A percentile compares a stretch with the other conserved stretches of the same genome.
Conservation (phyloP, 2,797 vertebrate species). For the Cyprinella venusta region DNA sequence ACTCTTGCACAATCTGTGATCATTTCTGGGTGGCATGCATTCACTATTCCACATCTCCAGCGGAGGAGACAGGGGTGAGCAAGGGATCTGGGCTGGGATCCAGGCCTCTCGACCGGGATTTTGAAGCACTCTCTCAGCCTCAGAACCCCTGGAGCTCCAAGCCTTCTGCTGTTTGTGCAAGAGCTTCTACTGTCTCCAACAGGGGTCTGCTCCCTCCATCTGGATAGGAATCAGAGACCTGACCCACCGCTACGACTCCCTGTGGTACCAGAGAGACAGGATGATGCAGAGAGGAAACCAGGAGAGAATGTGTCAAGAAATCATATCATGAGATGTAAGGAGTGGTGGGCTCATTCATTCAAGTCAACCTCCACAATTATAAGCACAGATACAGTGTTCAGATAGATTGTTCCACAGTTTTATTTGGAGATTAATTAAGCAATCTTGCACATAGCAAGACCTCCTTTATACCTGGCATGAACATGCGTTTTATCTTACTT, state of each 20-base stretch:
- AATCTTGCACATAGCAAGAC: background rate
- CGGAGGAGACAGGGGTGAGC: constrained; percentile 61
- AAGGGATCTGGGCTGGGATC: constrained; percentile 62
- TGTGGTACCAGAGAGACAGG: constrained; percentile 58
- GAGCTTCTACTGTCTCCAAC: constrained; percentile 43
- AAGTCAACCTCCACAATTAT: constrained; percentile 16
- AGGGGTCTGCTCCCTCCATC: constrained; percentile 64
- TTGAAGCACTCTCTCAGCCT: constrained; percentile 60
- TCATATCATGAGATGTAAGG: constrained; percentile 12
- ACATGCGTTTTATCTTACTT: background rate
- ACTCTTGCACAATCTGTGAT: constrained; percentile 10
- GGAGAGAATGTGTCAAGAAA: constrained; percentile 60
- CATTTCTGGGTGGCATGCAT: constrained; percentile 13
- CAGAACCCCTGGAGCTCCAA: constrained; percentile 69
- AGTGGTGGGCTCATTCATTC: constrained; percentile 13
- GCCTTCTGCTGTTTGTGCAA: constrained; percentile 77
- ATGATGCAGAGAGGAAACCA: constrained; percentile 64
- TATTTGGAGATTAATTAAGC: constrained; percentile 2
- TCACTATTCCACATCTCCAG: constrained; percentile 40
- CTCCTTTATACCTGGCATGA: background rate
- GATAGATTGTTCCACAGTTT: background rate
- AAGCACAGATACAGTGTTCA: background rate
- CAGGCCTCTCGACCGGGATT: constrained; percentile 67
- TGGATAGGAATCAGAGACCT: constrained; percentile 60
- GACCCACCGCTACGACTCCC: constrained; percentile 42